Base-by-base conservation (phyloP, 2,797 vertebrate species). In the Cryptoblepharus egeriae region DNA sequence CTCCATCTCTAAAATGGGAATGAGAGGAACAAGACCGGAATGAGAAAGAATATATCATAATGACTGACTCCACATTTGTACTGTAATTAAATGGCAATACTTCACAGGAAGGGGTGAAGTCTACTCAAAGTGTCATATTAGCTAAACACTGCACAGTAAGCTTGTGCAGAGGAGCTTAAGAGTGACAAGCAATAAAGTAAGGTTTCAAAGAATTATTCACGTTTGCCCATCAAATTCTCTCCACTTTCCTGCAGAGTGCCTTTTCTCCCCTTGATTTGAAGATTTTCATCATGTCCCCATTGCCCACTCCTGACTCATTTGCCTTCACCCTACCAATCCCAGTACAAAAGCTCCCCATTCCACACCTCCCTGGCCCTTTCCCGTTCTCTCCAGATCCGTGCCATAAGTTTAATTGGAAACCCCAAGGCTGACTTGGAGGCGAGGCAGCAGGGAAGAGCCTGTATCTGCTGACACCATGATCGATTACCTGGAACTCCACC, bases 401-500 rank as follows among this genome's bases (percentile, higher is more conserved):
- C 96, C 96, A 96, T 95, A 97, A 96, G 96, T 97, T 96, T 97
- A 97, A 97, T 97, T 97, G 96, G 94, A 97, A 94, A 92, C 91
- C 90, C 82, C 93, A 96, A 95, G 96, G 96, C 96, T 97, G 95
- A 94, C 94, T 97, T 96, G 95, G 94, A 97, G 95, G 93, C 83
- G 95, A 96, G 96, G 95, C 96, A 96, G 94, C 95, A 93, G 90
- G 95, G 95, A 95, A 96, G 94, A 96, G 96, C 95, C 96, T 95
- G 95, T 97, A 96, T 95, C 90, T 90, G 93, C 95, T 97, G 97
- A 97, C 97, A 98, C 96, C 95, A 97, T 97, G 97, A 98, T 97
- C 96, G 97, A 98, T 98, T 97, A 97, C 95, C 96, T 97, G 97
- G 96, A 97, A 97, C 96, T 97, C 96, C 93, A 97, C 97, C 97